Base-by-base conservation (phyloP, 2,888 invertebrate genomes). In the Auanema freiburgensis region DNA sequence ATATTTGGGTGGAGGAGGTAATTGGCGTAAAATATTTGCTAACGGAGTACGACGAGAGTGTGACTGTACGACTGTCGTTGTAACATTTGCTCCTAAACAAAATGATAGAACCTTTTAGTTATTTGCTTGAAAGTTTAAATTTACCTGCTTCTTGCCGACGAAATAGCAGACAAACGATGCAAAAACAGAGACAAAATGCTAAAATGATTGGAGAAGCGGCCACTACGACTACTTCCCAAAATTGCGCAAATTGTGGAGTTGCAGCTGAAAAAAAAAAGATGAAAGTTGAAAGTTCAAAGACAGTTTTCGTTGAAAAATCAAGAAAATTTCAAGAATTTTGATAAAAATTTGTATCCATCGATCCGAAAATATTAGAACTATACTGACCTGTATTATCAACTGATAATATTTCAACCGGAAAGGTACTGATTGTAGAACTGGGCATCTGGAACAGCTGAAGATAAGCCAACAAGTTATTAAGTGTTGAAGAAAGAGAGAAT, bases 1-100 rank as follows among this genome's bases (percentile, higher is more conserved):
- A 62, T 72, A 72, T 67, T 69, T 69, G 1, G 72, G 72, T 16
- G 72, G 72, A 16, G 72, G 72, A 25, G 72, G 72, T 1, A 69
- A 56, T 54, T 72, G 66, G 10, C 72, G 65, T 2, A 72, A 57
- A 40, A 72, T 63, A 8, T 67, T 67, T 0, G 67, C 67, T 23
- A 69, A 64, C 25, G 69, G 69, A 25, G 63, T 64, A 21, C 60
- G 25, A 14, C 60, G n/a, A 10, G 33, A 33, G 33, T 33, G 33
- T 5, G 57, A 55, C 0, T 65, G 65, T 33, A 33, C 33, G 33
- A 33, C 33, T 33, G 33, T 33, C 33, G 33, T 33, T 33, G 33
- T 33, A 5, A 33, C 33, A 33, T 33, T 33, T 33, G 33, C 33
- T 33, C 33, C 33, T 33, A 5, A 33, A 33, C 3, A 33, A 8